These are phyloP conservation scores for Ictidomys tridecemlineatus DNA, from an alignment of 2,113 vertebrate genomes.

Conservation along the genomic window DNA sequence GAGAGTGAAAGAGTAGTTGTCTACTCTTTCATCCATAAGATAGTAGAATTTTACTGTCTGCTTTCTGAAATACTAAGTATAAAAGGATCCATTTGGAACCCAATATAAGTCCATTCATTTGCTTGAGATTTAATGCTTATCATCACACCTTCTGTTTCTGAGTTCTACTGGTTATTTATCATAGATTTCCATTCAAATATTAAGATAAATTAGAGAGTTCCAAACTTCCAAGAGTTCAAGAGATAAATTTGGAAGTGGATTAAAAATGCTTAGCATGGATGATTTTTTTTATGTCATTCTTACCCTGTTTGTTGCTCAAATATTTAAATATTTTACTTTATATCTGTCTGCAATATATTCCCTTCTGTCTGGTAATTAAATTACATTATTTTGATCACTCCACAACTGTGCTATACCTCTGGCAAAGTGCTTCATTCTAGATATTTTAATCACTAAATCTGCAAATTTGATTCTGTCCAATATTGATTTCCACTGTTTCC, in stretches of 20 bases:
- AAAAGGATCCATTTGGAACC: not conserved
- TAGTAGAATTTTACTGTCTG: not conserved
- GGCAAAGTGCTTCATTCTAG: not conserved
- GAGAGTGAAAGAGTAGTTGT: not conserved
- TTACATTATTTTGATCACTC: not conserved
- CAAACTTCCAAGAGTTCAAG: not conserved
- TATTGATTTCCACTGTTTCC: not conserved
- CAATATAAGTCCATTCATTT: conserved; percentile 31
- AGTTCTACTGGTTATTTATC: not conserved
- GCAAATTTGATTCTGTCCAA: not conserved
- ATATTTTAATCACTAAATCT: not conserved
- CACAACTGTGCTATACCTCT: not conserved
- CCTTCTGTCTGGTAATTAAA: not conserved
- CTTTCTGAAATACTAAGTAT: conserved; percentile 43
- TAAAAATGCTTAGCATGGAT: not conserved
- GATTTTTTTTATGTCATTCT: not conserved
- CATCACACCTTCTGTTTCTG: not conserved
- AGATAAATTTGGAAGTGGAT: not conserved
- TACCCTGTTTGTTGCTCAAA: not conserved
- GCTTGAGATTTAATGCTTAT: conserved; percentile 54
- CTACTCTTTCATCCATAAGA: not conserved
- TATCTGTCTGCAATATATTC: not conserved
- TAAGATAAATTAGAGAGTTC: not conserved
- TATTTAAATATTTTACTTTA: conserved; percentile 1
- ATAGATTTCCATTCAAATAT: conserved; percentile 14